These are phyloP conservation scores for Chelon auratus DNA, from an alignment of 2,797 vertebrate genomes.

Conservation along the genomic window DNA sequence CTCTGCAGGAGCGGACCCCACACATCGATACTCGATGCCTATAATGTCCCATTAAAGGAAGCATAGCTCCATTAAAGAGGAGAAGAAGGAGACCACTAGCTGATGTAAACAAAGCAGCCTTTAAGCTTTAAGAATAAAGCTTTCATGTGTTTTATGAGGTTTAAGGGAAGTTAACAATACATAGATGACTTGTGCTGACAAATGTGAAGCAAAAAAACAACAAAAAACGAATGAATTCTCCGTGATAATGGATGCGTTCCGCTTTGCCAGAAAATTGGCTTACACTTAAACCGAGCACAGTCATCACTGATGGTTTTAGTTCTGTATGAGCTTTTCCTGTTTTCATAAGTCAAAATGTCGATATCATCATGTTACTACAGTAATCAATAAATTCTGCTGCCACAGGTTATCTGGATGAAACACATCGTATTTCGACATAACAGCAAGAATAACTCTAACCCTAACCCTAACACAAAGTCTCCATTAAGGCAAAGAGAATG, in stretches of 20 bases:
- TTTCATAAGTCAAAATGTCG: neutral
- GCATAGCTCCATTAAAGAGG: slow-evolving; percentile 28
- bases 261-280: too few species aligned
- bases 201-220: slow-evolving; percentile 17
- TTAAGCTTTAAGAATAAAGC: slow-evolving; percentile 20
- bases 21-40: slow-evolving; percentile 21
- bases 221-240: neutral
- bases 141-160: slow-evolving; percentile 16
- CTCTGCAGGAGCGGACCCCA: slow-evolving; percentile 30
- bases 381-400: neutral
- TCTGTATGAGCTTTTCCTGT: neutral
- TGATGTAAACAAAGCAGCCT: slow-evolving; percentile 41
- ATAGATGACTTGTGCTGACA: slow-evolving; percentile 2
- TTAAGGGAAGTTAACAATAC: neutral
- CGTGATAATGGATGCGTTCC: too few species aligned
- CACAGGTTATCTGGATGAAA: neutral
- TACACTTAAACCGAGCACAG: too few species aligned
- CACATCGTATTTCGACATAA: neutral
- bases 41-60: slow-evolving; percentile 45
- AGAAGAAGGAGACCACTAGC: slow-evolving; percentile 7
- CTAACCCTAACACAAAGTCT: neutral
- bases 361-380: too few species aligned
- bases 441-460: neutral
- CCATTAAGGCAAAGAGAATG: too few species aligned
- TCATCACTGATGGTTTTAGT: too few species aligned